Conservation (phyloP, 2,797 vertebrate species). For the Lates japonicus region DNA sequence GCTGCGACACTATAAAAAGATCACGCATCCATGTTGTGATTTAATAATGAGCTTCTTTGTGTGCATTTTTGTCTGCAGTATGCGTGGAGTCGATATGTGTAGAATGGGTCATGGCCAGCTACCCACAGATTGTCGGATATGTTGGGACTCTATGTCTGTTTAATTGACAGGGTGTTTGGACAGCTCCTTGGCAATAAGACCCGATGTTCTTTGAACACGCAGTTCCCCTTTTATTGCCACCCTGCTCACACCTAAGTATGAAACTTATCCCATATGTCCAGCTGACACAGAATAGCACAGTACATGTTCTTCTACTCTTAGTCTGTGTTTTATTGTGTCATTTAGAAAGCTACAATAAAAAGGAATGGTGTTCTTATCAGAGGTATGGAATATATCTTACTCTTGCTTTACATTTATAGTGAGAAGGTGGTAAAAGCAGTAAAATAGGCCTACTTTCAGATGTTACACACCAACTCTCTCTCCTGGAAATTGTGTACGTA, state of each 20-base stretch:
- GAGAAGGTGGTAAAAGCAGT: background rate
- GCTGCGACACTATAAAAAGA: slow-evolving; percentile 30
- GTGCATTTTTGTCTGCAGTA: background rate
- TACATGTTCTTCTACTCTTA: background rate
- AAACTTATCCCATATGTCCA: slow-evolving; percentile 25
- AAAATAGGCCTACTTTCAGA: background rate
- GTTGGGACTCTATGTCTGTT: slow-evolving; percentile 45
- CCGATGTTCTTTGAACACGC: slow-evolving; percentile 43
- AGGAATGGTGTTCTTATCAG: background rate
- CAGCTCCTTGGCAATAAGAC: slow-evolving; percentile 51
- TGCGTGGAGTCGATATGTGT: slow-evolving; percentile 20
- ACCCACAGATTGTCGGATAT: slow-evolving; percentile 47
- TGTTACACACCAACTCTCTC: background rate
- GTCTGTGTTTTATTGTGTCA: slow-evolving; percentile 17
- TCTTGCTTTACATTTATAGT: background rate
- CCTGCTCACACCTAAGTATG: slow-evolving; percentile 2
- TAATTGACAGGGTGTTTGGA: slow-evolving; percentile 62
- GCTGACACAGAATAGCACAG: slow-evolving; percentile 26
- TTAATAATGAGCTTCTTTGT: slow-evolving; percentile 42
- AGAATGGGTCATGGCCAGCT: slow-evolving; percentile 43
- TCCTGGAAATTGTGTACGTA: background rate
- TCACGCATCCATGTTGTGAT: slow-evolving; percentile 51
- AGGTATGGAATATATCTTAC: background rate
- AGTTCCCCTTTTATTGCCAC: slow-evolving; percentile 52
- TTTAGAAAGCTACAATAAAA: slow-evolving; percentile 13